Conservation (phyloP, 2,113 vertebrate genomes). For the Poeciliopsis turrubarensis region DNA sequence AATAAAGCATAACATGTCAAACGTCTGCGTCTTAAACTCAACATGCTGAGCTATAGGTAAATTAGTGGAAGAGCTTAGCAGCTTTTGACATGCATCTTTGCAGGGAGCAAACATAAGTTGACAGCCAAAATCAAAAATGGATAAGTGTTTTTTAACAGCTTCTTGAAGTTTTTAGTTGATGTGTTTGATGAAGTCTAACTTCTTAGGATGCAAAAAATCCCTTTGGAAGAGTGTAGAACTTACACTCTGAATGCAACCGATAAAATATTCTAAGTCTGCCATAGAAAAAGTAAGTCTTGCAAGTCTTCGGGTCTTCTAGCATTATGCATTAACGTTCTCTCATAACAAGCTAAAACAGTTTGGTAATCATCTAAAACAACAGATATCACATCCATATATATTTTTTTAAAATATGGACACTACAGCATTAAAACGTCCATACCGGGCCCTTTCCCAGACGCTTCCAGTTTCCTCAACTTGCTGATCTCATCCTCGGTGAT, state of each 20-base stretch:
- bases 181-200: neutral
- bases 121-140: neutral
- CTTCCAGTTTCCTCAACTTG: slow-evolving; percentile 94
- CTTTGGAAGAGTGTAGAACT: too few relatives aligned
- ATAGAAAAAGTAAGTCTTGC: too few relatives aligned
- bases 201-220: neutral
- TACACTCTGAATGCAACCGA: neutral
- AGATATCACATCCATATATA: too few relatives aligned
- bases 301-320: too few relatives aligned
- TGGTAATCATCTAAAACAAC: too few relatives aligned
- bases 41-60: neutral
- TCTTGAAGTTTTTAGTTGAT: neutral
- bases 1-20: neutral
- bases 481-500: slow-evolving; percentile 97
- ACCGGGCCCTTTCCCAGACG: slow-evolving; percentile 95
- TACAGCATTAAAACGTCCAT: neutral
- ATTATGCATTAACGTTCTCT: too few relatives aligned
- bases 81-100: neutral
- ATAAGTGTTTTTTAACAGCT: neutral
- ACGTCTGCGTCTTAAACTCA: neutral
- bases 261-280: too few relatives aligned
- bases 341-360: too few relatives aligned
- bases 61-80: neutral
- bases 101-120: neutral
- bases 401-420: neutral